Evolutionary conservation across 2,888 invertebrate species (phyloP).

Genomic region (Leptinotarsa juncta): DNA sequence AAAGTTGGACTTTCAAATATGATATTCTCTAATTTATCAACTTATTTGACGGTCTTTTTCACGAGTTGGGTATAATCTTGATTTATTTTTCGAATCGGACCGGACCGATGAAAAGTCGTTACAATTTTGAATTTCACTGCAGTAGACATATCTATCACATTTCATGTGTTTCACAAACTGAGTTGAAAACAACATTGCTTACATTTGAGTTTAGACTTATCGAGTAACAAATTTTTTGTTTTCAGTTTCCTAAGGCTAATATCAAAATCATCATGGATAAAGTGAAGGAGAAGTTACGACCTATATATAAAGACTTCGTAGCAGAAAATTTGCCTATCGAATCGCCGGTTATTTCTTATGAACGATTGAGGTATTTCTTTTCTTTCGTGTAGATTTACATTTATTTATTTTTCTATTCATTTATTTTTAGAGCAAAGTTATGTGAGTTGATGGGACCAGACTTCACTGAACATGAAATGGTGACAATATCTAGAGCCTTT

Average conservation of each 20-base stretch:
- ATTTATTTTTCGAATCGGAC: no score
- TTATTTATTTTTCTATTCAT: slow-evolving; percentile 20
- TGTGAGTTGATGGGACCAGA: slow-evolving; percentile 75
- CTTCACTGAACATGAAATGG: slow-evolving; percentile 84
- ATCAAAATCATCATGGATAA: slow-evolving; percentile 79
- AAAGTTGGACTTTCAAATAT: no score
- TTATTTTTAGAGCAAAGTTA: slow-evolving; percentile 70
- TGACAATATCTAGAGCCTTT: slow-evolving; percentile 80
- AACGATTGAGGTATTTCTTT: slow-evolving; percentile 62
- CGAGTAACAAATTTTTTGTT: slow-evolving; percentile 32
- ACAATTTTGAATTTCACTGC: no score
- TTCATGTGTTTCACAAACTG: no score
- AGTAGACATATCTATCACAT: no score
- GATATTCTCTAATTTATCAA: no score
- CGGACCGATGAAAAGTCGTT: no score
- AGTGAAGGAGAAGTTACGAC: slow-evolving; percentile 75
- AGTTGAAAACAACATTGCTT: no score
- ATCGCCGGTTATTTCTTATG: slow-evolving; percentile 62
- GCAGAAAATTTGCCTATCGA: slow-evolving; percentile 73
- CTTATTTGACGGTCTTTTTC: no score
- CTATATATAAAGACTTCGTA: slow-evolving; percentile 82
- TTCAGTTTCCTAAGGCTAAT: slow-evolving; percentile 81
- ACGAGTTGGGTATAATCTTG: no score
- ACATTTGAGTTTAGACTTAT: no score
- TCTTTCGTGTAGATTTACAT: not conserved